A percentile compares a stretch with the other conserved stretches of the same genome.
phyloP scores from a whole-genome alignment of 2,113 vertebrate genomes.

The Anguilla rostrata region DNA sequence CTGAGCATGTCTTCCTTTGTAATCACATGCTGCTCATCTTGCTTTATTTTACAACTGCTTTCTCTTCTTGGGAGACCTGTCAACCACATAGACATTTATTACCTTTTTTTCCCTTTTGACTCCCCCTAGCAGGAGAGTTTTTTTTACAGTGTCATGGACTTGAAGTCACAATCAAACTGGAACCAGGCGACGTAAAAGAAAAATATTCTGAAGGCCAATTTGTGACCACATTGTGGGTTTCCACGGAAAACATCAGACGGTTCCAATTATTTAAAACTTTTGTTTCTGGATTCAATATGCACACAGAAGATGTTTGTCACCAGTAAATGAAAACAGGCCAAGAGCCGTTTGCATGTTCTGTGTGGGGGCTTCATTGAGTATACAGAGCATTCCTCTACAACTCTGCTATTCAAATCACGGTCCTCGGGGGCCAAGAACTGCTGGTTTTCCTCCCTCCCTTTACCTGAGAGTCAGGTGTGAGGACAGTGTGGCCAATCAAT shows the following conservation, averaged over 20 bases:
- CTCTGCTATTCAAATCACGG: too few species aligned
- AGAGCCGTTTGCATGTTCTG: neutral
- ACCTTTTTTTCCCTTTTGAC: slow-evolving; percentile 34
- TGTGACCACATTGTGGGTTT: neutral
- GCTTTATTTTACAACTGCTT: neutral
- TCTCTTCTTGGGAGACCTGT: slow-evolving; percentile 32
- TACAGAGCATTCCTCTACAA: neutral
- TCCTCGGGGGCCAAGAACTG: too few species aligned
- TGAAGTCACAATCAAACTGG: slow-evolving; percentile 48
- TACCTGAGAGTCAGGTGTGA: too few species aligned
- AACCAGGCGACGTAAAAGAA: slow-evolving; percentile 28
- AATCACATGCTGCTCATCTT: neutral
- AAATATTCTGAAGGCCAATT: neutral
- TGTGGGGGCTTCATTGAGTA: neutral
- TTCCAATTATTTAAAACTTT: neutral
- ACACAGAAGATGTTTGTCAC: neutral
- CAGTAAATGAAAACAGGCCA: neutral
- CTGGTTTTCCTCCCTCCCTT: too few species aligned
- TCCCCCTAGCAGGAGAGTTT: slow-evolving; percentile 40
- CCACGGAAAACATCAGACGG: neutral
- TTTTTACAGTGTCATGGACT: slow-evolving; percentile 48
- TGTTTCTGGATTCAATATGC: neutral
- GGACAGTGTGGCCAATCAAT: too few species aligned
- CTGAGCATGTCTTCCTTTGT: neutral
- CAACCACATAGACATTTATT: slow-evolving; percentile 47